These are phyloP conservation scores for Drosophila meridionalis DNA, from an alignment of 2,888 invertebrate species.

Conservation along the genomic window DNA sequence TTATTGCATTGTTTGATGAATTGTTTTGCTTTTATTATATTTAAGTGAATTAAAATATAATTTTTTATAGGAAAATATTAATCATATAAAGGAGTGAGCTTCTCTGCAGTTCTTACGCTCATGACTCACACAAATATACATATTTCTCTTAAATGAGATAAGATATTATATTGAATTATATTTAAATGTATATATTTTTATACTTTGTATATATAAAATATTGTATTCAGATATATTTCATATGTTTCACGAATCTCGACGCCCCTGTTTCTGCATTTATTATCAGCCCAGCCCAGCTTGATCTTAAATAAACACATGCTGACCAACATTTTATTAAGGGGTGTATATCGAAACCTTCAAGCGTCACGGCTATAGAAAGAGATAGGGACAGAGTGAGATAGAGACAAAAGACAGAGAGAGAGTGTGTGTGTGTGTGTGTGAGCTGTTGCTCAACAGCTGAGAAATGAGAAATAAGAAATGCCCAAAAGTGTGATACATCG, in stretches of 20 bases:
- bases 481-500: slow-evolving; percentile 71
- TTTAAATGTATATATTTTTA: neutral
- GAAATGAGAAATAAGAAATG: slow-evolving; percentile 48
- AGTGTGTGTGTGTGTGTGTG: neutral
- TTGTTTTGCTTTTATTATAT: neutral
- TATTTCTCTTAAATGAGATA: neutral
- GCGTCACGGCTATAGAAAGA: neutral
- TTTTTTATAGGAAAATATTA: neutral
- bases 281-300: slow-evolving; percentile 25
- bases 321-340: slow-evolving; percentile 53
- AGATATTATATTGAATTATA: neutral
- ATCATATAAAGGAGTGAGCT: neutral
- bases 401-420: neutral
- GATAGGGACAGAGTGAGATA: neutral
- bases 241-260: slow-evolving; percentile 16
- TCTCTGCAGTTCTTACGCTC: neutral
- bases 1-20: neutral
- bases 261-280: slow-evolving; percentile 32
- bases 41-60: neutral
- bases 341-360: slow-evolving; percentile 24
- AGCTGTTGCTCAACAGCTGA: slow-evolving; percentile 55
- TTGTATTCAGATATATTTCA: neutral
- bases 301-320: slow-evolving; percentile 50
- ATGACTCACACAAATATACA: neutral
- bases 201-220: neutral